Percentiles rank a stretch among this genome's conserved stretches.
These are phyloP conservation scores for Lasioglossum lativentre DNA, from an alignment of 2,888 invertebrate genomes.

Conservation along the genomic window DNA sequence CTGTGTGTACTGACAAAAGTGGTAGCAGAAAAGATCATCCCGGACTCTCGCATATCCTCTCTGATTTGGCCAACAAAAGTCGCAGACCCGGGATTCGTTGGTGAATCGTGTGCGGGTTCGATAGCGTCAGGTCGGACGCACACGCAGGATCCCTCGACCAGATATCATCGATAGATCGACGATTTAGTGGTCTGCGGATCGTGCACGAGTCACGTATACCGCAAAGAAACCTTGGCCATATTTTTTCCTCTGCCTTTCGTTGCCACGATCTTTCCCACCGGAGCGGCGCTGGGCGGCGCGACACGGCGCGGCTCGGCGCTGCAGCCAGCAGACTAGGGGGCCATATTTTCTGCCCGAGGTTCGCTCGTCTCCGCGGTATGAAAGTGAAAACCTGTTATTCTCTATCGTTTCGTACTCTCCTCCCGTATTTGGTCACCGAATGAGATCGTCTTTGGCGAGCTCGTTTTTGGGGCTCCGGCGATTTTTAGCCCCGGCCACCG, in stretches of 20 bases:
- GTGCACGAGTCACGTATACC: slow-evolving; percentile 52
- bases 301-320: background rate
- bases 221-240: slow-evolving; percentile 57
- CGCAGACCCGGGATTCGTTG: background rate
- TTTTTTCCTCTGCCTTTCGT: slow-evolving; percentile 33
- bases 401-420: slow-evolving; percentile 62
- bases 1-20: too few species aligned
- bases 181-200: slow-evolving; percentile 49
- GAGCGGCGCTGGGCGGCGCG: too few species aligned
- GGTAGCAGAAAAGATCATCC: too few species aligned
- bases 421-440: slow-evolving; percentile 68
- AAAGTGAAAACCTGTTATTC: slow-evolving; percentile 74
- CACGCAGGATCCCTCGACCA: background rate
- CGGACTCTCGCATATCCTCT: too few species aligned
- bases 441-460: slow-evolving; percentile 49
- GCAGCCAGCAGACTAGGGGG: slow-evolving; percentile 36
- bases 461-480: slow-evolving; percentile 49
- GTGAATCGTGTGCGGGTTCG: background rate
- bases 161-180: slow-evolving; percentile 34
- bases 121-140: background rate
- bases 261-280: slow-evolving; percentile 53
- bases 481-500: slow-evolving; percentile 44
- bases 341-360: slow-evolving; percentile 56
- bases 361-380: slow-evolving; percentile 49
- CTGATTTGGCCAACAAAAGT: background rate